Base-by-base conservation (phyloP, 2,113 vertebrate genomes). In the Cochlearius cochlearius region DNA sequence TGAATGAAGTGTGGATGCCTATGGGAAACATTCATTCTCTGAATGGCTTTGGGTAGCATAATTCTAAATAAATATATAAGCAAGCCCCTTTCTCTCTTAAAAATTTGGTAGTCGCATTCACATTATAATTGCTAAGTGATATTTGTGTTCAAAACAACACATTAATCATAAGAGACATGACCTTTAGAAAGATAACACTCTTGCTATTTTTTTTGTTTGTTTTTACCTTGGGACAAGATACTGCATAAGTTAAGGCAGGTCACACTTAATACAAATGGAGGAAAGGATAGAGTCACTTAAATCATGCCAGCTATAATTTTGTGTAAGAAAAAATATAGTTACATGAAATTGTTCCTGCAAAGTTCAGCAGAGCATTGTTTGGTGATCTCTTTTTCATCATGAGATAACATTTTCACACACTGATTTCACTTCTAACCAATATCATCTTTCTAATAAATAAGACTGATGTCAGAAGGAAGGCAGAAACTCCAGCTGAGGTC, bases 61-160 rank as follows among this genome's bases (percentile, higher is more conserved):
- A 74, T 36, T 81, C 67, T 68, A 92, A 92, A 62, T 50, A 94
- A 68, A 74, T 59, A 90, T 23, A 59, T 53, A 91, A 89, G 19
- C 23, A 55, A 73, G 45, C 32, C 14, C 14, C 22, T 55, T 94
- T 81, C 47, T 58, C 63, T 75, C 83, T 60, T 71, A 82, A 86
- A 89, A 92, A 47, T 72, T 43, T 56, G 36, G 59, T 67, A 64
- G 91, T 27, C 91, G 53, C 30, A 52, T 80, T 84, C 76, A 50
- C 58, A 95, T 97, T 95, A 79, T 95, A 97, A 97, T 96, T 97
- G 78, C 90, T 92, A 96, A 97, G 78, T 97, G 94, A 91, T 96
- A 95, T 96, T 96, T 98, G 59, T 95, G 88, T 87, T 93, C 81
- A 92, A 90, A 91, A 62, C 82, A 93, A 78, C 86, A 93, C 92